Conservation (phyloP, 1,140 invertebrate genomes). For the Solenopsis invicta region DNA sequence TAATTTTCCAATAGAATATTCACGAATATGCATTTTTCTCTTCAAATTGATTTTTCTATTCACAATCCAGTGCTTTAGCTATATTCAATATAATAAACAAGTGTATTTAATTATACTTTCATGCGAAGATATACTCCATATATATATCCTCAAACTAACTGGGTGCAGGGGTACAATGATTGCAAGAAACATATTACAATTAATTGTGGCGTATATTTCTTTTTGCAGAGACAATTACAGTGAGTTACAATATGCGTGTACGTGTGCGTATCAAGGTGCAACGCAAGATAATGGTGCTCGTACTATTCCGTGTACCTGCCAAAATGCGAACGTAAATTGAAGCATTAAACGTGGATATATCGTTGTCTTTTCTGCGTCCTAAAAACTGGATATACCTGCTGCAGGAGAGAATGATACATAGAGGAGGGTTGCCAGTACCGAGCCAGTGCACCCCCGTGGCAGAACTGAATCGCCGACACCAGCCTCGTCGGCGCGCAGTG, state of each 20-base stretch:
- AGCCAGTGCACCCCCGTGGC: constrained; percentile 71
- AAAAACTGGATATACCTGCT: background rate
- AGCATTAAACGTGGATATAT: background rate
- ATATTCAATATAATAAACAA: background rate
- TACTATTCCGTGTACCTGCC: background rate
- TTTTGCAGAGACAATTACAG: constrained; percentile 16
- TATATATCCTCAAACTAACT: background rate
- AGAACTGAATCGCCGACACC: constrained; percentile 72
- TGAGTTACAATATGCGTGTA: background rate
- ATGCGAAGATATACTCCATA: background rate
- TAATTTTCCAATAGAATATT: background rate
- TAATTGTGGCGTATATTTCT: background rate
- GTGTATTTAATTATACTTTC: background rate
- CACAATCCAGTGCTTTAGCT: background rate
- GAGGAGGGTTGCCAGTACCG: constrained; percentile 51
- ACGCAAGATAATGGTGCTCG: background rate
- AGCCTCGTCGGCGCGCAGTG: constrained; percentile 73
- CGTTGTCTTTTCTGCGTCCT: background rate
- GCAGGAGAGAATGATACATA: background rate
- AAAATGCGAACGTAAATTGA: constrained; percentile 12
- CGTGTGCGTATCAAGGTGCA: constrained; percentile 14
- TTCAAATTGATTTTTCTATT: background rate
- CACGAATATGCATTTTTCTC: background rate
- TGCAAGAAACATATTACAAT: constrained; percentile 12
- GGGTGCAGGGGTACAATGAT: constrained; percentile 6